Conservation (phyloP, 2,888 invertebrate genomes). For the Homarus gammarus region DNA sequence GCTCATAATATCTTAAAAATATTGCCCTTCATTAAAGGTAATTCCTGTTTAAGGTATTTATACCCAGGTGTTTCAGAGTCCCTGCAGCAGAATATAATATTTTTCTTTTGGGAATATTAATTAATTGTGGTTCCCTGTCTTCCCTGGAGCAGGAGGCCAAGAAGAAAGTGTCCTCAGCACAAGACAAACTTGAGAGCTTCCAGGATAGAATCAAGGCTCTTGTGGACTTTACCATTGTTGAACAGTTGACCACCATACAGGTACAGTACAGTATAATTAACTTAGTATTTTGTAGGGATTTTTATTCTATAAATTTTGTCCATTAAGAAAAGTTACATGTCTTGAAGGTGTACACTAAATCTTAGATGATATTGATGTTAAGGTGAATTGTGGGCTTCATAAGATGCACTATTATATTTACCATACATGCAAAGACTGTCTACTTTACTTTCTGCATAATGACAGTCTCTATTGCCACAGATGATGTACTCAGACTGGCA, state of each 20-base stretch:
- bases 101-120: not conserved
- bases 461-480: no score
- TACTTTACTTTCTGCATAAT: no score
- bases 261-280: conserved; percentile 44
- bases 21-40: not conserved
- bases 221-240: conserved; percentile 64
- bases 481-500: no score
- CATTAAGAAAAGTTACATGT: no score
- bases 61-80: not conserved
- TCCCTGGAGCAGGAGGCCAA: conserved; percentile 39
- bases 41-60: not conserved
- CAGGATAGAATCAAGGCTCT: conserved; percentile 71
- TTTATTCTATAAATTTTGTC: not conserved
- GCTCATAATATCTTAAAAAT: not conserved
- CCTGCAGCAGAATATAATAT: not conserved
- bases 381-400: no score
- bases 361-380: not conserved
- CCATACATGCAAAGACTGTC: no score
- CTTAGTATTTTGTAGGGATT: not conserved
- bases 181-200: conserved; percentile 62
- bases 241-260: conserved; percentile 72
- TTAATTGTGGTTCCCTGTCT: conserved; percentile 2
- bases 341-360: no score
- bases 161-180: conserved; percentile 31
- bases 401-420: no score